Evolutionary conservation across 2,113 vertebrate species (phyloP), one percentile per base, ranked within the genome.

Genomic region (Ancistrus triradiatus): DNA sequence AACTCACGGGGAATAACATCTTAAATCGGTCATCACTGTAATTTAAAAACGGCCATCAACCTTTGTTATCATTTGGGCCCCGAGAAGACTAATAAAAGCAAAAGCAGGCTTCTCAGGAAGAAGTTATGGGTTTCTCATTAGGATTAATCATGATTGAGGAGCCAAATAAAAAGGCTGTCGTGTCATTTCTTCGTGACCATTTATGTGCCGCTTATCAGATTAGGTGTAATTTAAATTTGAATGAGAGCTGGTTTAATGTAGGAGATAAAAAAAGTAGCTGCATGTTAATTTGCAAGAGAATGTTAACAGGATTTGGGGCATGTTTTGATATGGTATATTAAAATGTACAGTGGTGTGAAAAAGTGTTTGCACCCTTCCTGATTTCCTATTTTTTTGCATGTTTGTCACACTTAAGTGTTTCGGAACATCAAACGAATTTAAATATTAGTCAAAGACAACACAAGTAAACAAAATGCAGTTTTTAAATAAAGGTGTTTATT

Each of bases 21-120:
- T 46, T 57, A 56, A 40, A 51, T 62, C 37, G 47, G 51, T 14
- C 44, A 57, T 69, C 58, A 60, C 27, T 28, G 51, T 63, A 15
- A 61, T 70, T 61, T 18, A 69, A 47, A 66, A 37, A 43, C 24
- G 40, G 21, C n/a, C 56, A 57, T 65, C 14, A 62, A 57, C 53
- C 51, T 66, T 66, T 58, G 18, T 38, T 25, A 44, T 49, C 67
- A 46, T 46, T 44, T 58, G 22, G 1, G 37, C 21, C 2, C 51
- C 21, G 42, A 7, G 7, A 50, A 14, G 27, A 56, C 35, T 57
- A 42, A 66, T 61, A 69, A 66, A 63, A 47, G 28, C 15, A 44
- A 40, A 70, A 51, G 53, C 7, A 50, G 38, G 35, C 21, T 35
- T 31, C 46, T 40, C 19, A 27, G 33, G 7, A 13, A 59, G 14